Percentiles rank a stretch among this genome's conserved stretches.
These are phyloP conservation scores for Clarias macrocephalus DNA, from an alignment of 2,113 vertebrate species.

Conservation along the genomic window DNA sequence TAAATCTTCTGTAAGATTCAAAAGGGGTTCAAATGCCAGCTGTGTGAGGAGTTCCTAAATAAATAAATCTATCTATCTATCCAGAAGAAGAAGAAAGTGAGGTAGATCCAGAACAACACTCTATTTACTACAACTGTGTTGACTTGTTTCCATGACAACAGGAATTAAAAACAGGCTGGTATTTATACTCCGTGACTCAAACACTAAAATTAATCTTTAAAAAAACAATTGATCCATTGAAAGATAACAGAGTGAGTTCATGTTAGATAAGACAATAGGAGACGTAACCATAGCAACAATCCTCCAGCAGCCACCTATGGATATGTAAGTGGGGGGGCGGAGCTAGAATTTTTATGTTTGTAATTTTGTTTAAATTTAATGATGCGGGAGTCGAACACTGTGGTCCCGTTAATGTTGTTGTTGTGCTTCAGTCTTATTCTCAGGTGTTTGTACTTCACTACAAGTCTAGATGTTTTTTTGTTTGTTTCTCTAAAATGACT, in stretches of 20 bases:
- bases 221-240: neutral
- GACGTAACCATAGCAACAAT: neutral
- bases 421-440: neutral
- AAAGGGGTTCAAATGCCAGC: neutral
- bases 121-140: neutral
- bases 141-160: neutral
- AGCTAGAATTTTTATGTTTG: neutral
- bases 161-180: neutral
- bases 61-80: no score
- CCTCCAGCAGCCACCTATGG: neutral
- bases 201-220: neutral
- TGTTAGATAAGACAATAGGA: neutral
- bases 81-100: no score
- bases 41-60: neutral
- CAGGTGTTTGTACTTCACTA: neutral
- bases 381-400: neutral
- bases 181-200: no score
- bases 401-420: neutral
- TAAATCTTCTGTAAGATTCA: no score
- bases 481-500: neutral
- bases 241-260: neutral
- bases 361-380: neutral
- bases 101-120: neutral
- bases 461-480: neutral
- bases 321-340: neutral